These are phyloP conservation scores for Lagria hirta DNA, from an alignment of 2,888 invertebrate genomes.

Conservation along the genomic window DNA sequence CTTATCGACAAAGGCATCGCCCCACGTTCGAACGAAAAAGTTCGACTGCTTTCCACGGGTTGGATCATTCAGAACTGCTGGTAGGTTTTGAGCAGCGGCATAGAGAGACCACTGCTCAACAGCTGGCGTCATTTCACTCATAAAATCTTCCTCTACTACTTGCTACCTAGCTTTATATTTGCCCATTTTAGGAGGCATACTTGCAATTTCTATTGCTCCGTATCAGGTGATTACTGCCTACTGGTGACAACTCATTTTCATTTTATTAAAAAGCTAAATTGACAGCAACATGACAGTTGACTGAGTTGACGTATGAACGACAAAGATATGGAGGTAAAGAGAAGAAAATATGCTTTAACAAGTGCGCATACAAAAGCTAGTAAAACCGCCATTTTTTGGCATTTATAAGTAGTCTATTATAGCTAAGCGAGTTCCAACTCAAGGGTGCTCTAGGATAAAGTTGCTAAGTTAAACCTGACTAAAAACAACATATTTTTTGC, in stretches of 20 bases:
- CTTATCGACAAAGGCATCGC: slow-evolving; percentile 89
- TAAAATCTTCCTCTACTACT: slow-evolving; percentile 14
- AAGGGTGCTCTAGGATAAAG: too few species aligned
- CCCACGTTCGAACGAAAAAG: slow-evolving; percentile 98
- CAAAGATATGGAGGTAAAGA: too few species aligned
- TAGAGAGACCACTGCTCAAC: slow-evolving; percentile 79
- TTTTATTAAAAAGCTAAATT: too few species aligned
- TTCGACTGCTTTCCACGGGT: slow-evolving; percentile 85
- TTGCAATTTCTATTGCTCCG: slow-evolving; percentile 13
- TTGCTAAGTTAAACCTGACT: too few species aligned
- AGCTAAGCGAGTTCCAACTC: too few species aligned
- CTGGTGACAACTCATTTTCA: slow-evolving; percentile 23
- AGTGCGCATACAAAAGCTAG: too few species aligned
- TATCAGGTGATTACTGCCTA: slow-evolving; percentile 31
- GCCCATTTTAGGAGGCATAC: slow-evolving; percentile 27
- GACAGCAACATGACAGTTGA: too few species aligned
- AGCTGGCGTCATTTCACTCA: slow-evolving; percentile 28
- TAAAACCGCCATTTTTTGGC: too few species aligned
- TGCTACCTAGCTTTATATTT: slow-evolving; percentile 35
- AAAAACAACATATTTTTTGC: too few species aligned
- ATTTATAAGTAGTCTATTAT: too few species aligned
- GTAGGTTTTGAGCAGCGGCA: slow-evolving; percentile 90
- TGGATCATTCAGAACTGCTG: slow-evolving; percentile 95
- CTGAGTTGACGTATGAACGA: too few species aligned
- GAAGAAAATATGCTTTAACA: too few species aligned